Evolutionary conservation across 2,113 vertebrate genomes (phyloP).

Genomic region (Austrofundulus limnaeus): DNA sequence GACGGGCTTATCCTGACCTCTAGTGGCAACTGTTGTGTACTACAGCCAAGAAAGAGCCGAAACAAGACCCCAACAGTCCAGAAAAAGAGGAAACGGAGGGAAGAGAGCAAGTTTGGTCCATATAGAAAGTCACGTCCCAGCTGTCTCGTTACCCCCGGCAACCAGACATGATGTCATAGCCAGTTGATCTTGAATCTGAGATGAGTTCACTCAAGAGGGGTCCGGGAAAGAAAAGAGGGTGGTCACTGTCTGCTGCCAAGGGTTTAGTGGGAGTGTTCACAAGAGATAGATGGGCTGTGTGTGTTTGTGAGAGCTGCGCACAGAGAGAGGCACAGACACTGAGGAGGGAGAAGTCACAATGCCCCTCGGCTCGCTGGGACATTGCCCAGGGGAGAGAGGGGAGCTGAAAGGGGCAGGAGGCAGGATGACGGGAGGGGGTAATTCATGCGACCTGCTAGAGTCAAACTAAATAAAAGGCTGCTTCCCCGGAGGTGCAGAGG

Average conservation of each 20-base stretch:
- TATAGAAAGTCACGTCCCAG: slow-evolving; percentile 84
- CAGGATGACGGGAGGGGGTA: slow-evolving; percentile 26
- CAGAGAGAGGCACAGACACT: slow-evolving; percentile 54
- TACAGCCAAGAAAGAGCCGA: slow-evolving; percentile 25
- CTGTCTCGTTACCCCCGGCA: slow-evolving; percentile 89
- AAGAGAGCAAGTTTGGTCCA: slow-evolving; percentile 64
- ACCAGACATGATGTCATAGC: slow-evolving; percentile 94
- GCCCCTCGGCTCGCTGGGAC: slow-evolving; percentile 62
- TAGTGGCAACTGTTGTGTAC: slow-evolving; percentile 51
- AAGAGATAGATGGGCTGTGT: slow-evolving; percentile 64
- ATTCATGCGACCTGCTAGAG: slow-evolving; percentile 76
- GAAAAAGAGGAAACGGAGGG: slow-evolving; percentile 29
- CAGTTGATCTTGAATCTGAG: slow-evolving; percentile 90
- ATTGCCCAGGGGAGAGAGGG: slow-evolving; percentile 60
- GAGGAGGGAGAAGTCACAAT: slow-evolving; percentile 71
- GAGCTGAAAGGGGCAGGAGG: slow-evolving; percentile 55
- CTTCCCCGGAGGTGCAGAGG: slow-evolving; percentile 61
- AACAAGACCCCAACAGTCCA: slow-evolving; percentile 22
- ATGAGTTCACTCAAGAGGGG: slow-evolving; percentile 73
- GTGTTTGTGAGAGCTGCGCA: slow-evolving; percentile 28
- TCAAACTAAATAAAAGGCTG: slow-evolving; percentile 77
- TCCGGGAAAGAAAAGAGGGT: slow-evolving; percentile 77
- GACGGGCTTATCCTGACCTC: slow-evolving; percentile 68
- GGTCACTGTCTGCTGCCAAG: slow-evolving; percentile 84
- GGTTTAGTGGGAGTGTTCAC: slow-evolving; percentile 73